A percentile compares a stretch with the other conserved stretches of the same genome.
Evolutionary conservation across 1,140 invertebrate genomes (phyloP).

Genomic region (Macrostomum lignano): DNA sequence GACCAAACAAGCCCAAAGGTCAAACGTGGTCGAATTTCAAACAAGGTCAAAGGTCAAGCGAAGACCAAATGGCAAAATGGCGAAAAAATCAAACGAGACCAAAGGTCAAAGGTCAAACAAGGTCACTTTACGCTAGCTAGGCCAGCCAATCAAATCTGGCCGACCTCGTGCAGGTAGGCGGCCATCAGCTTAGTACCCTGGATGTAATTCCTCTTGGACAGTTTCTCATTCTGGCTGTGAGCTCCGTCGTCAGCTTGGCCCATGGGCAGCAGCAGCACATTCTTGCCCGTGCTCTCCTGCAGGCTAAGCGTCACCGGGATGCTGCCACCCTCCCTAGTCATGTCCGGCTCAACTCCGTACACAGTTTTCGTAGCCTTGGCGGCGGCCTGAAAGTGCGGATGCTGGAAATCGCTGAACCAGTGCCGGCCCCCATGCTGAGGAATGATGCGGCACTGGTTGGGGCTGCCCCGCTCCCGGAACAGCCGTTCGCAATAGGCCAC

Average conservation of each 20-base stretch:
- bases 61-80: too few species aligned
- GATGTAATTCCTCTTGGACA: slow-evolving; percentile 66
- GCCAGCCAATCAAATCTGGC: too few species aligned
- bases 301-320: slow-evolving; percentile 73
- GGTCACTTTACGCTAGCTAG: too few species aligned
- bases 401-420: slow-evolving; percentile 66
- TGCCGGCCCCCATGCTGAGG: slow-evolving; percentile 43
- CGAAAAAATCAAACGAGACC: too few species aligned
- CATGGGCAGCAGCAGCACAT: slow-evolving; percentile 53
- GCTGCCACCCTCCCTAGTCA: slow-evolving; percentile 73
- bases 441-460: slow-evolving; percentile 40
- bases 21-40: too few species aligned
- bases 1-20: too few species aligned
- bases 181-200: slow-evolving; percentile 33
- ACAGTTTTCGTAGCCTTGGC: not conserved
- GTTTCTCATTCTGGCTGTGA: slow-evolving; percentile 90
- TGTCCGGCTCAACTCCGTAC: slow-evolving; percentile 43
- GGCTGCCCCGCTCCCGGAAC: slow-evolving; percentile 40
- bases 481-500: slow-evolving; percentile 39
- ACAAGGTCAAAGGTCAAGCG: too few species aligned
- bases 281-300: too few species aligned
- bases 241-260: slow-evolving; percentile 70
- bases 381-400: slow-evolving; percentile 66
- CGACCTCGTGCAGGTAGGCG: not conserved
- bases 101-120: too few species aligned